Evolutionary conservation across 1,140 invertebrate species (phyloP).

Genomic region (Dendrolimus punctatus): DNA sequence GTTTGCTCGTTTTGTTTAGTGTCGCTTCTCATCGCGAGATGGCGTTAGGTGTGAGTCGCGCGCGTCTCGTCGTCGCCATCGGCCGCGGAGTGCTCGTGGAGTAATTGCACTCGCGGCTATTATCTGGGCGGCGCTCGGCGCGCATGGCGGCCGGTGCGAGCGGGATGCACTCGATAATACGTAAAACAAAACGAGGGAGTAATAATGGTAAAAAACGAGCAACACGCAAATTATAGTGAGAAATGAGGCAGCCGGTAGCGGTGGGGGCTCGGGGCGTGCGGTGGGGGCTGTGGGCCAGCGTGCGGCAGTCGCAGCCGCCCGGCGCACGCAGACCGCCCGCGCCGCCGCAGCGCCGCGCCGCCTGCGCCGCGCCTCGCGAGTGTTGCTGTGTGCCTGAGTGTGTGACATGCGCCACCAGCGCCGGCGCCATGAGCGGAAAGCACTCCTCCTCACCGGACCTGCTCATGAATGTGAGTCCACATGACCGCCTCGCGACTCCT

Average conservation of each 20-base stretch:
- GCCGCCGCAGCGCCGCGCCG: conserved; percentile 49
- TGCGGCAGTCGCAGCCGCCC: conserved; percentile 57
- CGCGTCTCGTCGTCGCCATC: neutral
- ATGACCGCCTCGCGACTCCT: conserved; percentile 10
- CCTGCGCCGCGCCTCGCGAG: conserved; percentile 50
- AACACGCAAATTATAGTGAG: conserved; percentile 70
- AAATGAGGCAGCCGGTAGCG: conserved; percentile 70
- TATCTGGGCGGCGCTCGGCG: conserved; percentile 64
- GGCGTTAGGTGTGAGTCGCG: conserved; percentile 32
- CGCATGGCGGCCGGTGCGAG: conserved; percentile 67
- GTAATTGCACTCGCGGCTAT: conserved; percentile 62
- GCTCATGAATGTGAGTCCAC: conserved; percentile 72
- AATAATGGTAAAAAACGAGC: conserved; percentile 71
- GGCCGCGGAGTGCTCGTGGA: conserved; percentile 17
- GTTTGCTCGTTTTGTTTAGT: conserved; percentile 1
- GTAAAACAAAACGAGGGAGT: conserved; percentile 71
- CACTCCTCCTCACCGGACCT: conserved; percentile 67
- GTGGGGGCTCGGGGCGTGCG: conserved; percentile 52
- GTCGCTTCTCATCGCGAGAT: conserved; percentile 48
- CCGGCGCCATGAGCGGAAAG: conserved; percentile 67
- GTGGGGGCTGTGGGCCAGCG: conserved; percentile 48
- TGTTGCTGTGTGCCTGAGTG: conserved; percentile 37
- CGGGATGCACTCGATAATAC: conserved; percentile 70
- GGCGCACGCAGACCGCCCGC: conserved; percentile 57
- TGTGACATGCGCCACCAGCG: conserved; percentile 53